Conservation (phyloP, 2,113 vertebrate genomes). For the Cyanocitta stelleri region DNA sequence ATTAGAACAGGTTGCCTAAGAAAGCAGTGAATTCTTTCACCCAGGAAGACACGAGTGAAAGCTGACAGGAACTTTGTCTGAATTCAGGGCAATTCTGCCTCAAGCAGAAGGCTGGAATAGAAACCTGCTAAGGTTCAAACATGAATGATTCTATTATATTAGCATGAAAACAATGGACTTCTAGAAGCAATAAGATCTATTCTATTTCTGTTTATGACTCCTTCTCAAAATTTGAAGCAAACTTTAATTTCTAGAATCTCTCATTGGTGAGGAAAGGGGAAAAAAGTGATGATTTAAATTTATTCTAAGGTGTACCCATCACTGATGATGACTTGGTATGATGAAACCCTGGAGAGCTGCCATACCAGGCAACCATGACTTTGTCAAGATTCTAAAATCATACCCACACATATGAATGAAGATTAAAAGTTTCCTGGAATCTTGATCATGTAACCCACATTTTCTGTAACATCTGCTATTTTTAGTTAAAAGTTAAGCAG, state of each 20-base stretch:
- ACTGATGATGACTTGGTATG: neutral
- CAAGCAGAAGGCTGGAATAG: neutral
- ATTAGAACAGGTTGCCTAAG: neutral
- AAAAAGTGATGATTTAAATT: neutral
- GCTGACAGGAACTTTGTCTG: neutral
- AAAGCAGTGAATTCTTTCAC: neutral
- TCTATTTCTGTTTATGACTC: neutral
- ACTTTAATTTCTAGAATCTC: neutral
- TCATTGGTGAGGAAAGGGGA: neutral
- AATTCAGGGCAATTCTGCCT: neutral
- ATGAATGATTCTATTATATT: neutral
- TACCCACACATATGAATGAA: neutral
- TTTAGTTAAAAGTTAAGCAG: neutral
- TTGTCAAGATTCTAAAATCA: neutral
- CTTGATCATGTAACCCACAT: neutral
- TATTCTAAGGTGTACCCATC: neutral
- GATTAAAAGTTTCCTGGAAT: neutral
- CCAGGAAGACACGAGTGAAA: neutral
- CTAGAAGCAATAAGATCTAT: neutral
- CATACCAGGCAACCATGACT: neutral
- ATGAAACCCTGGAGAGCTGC: neutral
- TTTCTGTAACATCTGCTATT: neutral
- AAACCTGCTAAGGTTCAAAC: neutral
- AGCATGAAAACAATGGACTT: neutral
- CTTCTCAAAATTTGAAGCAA: neutral